phyloP scores from a whole-genome alignment of 2,113 vertebrate genomes.

The Chaetodon auriga region DNA sequence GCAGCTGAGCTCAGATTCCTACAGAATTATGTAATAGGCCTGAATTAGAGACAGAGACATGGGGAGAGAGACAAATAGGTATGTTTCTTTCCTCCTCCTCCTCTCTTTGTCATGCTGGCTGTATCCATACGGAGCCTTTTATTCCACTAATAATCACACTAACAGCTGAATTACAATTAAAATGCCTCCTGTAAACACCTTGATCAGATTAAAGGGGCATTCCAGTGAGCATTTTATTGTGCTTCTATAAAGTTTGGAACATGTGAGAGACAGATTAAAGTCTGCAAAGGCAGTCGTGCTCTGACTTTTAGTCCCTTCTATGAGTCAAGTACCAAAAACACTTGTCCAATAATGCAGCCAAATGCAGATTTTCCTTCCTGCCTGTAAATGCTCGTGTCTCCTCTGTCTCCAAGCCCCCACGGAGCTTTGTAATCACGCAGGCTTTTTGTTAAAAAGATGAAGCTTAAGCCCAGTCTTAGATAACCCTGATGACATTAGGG shows the following conservation, averaged over 20 bases:
- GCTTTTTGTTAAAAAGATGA: too few species aligned
- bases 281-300: not conserved
- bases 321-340: not conserved
- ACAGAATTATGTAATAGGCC: slow-evolving; percentile 69
- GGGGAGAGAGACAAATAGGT: not conserved
- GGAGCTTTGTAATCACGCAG: not conserved
- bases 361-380: not conserved
- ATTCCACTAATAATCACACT: not conserved
- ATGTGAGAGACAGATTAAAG: not conserved
- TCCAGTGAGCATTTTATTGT: not conserved
- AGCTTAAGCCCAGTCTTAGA: not conserved
- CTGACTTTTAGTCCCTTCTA: not conserved
- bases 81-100: slow-evolving; percentile 7
- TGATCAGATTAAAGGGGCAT: not conserved
- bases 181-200: not conserved
- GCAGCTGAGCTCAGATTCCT: slow-evolving; percentile 69
- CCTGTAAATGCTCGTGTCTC: not conserved
- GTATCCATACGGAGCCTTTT: slow-evolving; percentile 1
- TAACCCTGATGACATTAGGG: not conserved
- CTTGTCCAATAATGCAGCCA: not conserved
- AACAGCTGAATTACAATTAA: not conserved
- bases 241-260: not conserved
- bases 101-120: not conserved
- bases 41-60: slow-evolving; percentile 23
- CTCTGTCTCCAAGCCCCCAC: not conserved